Percentiles rank a stretch among this genome's conserved stretches.
Evolutionary conservation across 2,888 invertebrate species (phyloP).

Genomic region (Agapetus fuscipes): DNA sequence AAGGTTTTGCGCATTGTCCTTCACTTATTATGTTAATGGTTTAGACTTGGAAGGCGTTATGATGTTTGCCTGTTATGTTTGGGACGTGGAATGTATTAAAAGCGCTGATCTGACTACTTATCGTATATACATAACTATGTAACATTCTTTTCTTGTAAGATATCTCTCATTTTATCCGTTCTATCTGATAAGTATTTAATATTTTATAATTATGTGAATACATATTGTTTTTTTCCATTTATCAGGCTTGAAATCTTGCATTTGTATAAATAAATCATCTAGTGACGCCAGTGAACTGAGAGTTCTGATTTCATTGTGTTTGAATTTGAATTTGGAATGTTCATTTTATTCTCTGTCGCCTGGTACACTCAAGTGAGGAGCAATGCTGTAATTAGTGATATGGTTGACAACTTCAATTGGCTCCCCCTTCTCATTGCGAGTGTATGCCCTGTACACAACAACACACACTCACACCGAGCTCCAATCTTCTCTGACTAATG

Average conservation of each 20-base stretch:
- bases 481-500: no score
- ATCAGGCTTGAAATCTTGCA: no score
- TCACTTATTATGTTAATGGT: constrained; percentile 13
- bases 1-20: constrained; percentile 18
- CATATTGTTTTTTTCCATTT: constrained; percentile 7
- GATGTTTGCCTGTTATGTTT: constrained; percentile 13
- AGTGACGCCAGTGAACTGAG: constrained; percentile 3
- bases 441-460: not conserved
- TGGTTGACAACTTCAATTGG: constrained; percentile 9
- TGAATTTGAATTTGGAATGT: constrained; percentile 5
- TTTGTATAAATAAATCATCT: constrained; percentile 5
- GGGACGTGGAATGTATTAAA: constrained; percentile 4
- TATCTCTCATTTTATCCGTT: constrained; percentile 7
- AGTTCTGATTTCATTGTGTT: constrained; percentile 4
- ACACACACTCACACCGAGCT: no score
- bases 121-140: constrained; percentile 7
- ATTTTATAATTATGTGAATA: no score
- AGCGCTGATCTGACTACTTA: constrained; percentile 7
- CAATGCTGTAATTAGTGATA: constrained; percentile 9
- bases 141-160: constrained; percentile 10
- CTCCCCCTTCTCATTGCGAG: constrained; percentile 1
- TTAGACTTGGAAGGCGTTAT: constrained; percentile 15
- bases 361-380: constrained; percentile 2
- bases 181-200: no score
- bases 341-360: constrained; percentile 1